Evolutionary conservation across 1,140 invertebrate species (phyloP).

Genomic region (Drosophila tani): DNA sequence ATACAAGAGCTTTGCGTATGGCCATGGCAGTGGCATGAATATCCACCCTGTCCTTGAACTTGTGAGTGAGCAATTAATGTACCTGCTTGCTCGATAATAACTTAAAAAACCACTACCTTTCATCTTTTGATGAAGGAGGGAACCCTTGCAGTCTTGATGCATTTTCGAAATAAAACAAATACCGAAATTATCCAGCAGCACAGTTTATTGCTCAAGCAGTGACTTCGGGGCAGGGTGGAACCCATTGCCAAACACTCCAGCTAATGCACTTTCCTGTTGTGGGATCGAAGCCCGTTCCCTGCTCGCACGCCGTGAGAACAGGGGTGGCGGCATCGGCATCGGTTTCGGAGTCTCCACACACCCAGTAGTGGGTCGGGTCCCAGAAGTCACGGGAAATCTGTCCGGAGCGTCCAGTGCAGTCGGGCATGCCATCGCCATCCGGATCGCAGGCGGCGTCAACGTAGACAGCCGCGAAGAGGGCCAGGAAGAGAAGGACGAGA

Average conservation of each 20-base stretch:
- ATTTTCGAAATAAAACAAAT: background rate
- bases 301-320: background rate
- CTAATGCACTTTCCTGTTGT: fast-evolving
- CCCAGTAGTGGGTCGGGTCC: slow-evolving; percentile 56
- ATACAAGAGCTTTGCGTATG: too few species aligned
- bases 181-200: too few species aligned
- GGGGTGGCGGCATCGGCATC: background rate
- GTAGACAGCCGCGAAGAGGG: slow-evolving; percentile 6
- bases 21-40: too few species aligned
- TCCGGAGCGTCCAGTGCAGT: slow-evolving; percentile 10
- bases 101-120: too few species aligned
- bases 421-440: slow-evolving; percentile 35
- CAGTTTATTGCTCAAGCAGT: slow-evolving; percentile 9
- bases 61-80: too few species aligned
- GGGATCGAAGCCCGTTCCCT: background rate
- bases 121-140: too few species aligned
- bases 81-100: fast-evolving
- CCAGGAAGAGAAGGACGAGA: slow-evolving; percentile 39
- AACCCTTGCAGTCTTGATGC: background rate
- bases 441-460: slow-evolving; percentile 33
- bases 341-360: slow-evolving; percentile 1
- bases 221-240: background rate
- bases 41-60: too few species aligned
- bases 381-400: slow-evolving; percentile 32
- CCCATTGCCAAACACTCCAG: slow-evolving; percentile 30